Conservation (phyloP, 1,140 invertebrate species). For the Atopsyche davidsoni region DNA sequence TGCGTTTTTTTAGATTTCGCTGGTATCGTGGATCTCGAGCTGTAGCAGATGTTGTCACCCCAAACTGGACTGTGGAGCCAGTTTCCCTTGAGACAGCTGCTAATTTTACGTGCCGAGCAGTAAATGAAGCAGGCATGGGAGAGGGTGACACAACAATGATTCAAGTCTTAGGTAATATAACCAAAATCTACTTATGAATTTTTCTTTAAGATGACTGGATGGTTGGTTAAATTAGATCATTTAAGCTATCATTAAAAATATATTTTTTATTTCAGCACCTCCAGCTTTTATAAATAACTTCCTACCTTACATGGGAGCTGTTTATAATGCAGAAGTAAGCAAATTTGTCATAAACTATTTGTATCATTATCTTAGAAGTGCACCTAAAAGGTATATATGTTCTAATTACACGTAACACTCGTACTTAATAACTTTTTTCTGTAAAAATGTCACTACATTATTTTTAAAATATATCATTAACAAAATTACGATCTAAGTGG, state of each 20-base stretch:
- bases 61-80: slow-evolving; percentile 70
- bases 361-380: no score
- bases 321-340: slow-evolving; percentile 57
- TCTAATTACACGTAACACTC: no score
- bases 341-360: slow-evolving; percentile 6
- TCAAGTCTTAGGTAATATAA: slow-evolving; percentile 65
- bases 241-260: slow-evolving; percentile 19
- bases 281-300: slow-evolving; percentile 80
- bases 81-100: slow-evolving; percentile 74
- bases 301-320: slow-evolving; percentile 71
- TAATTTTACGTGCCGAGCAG: slow-evolving; percentile 81
- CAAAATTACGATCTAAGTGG: no score
- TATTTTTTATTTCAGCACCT: slow-evolving; percentile 57
- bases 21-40: slow-evolving; percentile 72
- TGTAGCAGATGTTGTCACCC: slow-evolving; percentile 64
- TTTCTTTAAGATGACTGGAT: no score
- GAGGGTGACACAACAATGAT: slow-evolving; percentile 63
- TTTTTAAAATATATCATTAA: no score
- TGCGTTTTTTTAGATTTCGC: slow-evolving; percentile 53
- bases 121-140: slow-evolving; percentile 76
- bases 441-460: no score
- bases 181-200: no score
- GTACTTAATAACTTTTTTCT: no score
- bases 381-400: no score
- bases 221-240: slow-evolving; percentile 19